Evolutionary conservation across 2,888 invertebrate genomes (phyloP), one percentile per base, ranked within the genome.

Genomic region (Seira musarum): DNA sequence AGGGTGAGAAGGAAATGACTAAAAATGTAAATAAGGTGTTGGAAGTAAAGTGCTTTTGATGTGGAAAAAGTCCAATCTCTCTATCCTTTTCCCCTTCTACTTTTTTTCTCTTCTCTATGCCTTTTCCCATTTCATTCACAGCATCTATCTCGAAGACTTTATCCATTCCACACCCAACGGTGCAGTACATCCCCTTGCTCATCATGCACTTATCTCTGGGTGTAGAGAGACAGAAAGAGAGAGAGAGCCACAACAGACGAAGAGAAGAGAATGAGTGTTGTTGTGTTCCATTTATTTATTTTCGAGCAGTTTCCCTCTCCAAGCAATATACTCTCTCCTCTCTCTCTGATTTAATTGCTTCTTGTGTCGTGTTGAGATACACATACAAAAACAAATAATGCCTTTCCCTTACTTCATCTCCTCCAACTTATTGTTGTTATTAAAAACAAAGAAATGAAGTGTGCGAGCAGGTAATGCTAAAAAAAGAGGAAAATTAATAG

Each of bases 1-100:
- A 30, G 61, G 15, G 46, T 35, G 70, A 64, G 72, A 30, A 64
- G 64, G 61, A 70, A 69, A 53, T 24, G 65, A 64, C 67, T 60
- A 72, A 75, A 80, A 80, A 80, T 75, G 70, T 66, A 68, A 79
- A 79, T 71, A 77, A 68, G 81, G 69, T 75, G 74, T 80, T 74
- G 65, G 74, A 46, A 80, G 22, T 63, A 65, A 74, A 80, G 65
- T 74, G 73, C 60, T 70, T 74, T 80, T 61, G 73, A 66, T 68
- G 68, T 64, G 70, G 35, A 67, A 65, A 80, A 70, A 70, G 53
- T 73, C 67, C 60, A 68, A 74, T 70, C 66, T 60, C 68, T 73
- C 68, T 25, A 35, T 61, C 2, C 61, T 70, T 66, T 30, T 35
- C 49, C 57, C 24, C 40, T 17, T 35, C n/a, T 68, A 30, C 69